Evolutionary conservation across 2,797 vertebrate genomes (phyloP).

Genomic region (Neosalanx taihuensis): DNA sequence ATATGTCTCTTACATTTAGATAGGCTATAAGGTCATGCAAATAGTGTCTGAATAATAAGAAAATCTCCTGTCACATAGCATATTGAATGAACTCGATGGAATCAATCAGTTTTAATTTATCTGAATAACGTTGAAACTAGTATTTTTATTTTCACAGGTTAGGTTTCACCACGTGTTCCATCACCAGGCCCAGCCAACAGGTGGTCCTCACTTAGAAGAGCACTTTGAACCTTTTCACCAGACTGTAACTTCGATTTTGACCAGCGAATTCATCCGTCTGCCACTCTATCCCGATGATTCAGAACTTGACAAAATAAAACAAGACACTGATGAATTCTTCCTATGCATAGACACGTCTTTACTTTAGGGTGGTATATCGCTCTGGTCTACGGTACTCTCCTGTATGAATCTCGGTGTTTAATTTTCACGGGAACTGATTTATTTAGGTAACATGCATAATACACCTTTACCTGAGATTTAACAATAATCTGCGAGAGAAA

Average conservation of each 20-base stretch:
- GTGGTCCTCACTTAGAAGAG: neutral
- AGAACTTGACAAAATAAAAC: constrained; percentile 36
- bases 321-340: constrained; percentile 59
- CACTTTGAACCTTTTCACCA: neutral
- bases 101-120: too few species aligned
- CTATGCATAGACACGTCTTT: constrained; percentile 37
- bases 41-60: neutral
- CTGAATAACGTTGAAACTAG: neutral
- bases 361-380: constrained; percentile 60
- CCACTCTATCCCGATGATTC: constrained; percentile 22
- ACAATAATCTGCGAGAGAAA: constrained; percentile 56
- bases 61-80: neutral
- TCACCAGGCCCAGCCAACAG: neutral
- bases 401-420: constrained; percentile 58
- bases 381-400: constrained; percentile 58
- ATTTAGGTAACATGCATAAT: constrained; percentile 69
- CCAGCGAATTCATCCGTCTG: constrained; percentile 3
- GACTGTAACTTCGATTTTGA: neutral
- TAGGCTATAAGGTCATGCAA: neutral
- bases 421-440: constrained; percentile 72
- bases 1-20: neutral
- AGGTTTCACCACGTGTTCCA: neutral
- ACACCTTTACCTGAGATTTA: constrained; percentile 66
- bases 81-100: neutral
- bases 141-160: neutral